Base-by-base conservation (phyloP, 2,113 vertebrate species). In the Rhizomys pruinosus region DNA sequence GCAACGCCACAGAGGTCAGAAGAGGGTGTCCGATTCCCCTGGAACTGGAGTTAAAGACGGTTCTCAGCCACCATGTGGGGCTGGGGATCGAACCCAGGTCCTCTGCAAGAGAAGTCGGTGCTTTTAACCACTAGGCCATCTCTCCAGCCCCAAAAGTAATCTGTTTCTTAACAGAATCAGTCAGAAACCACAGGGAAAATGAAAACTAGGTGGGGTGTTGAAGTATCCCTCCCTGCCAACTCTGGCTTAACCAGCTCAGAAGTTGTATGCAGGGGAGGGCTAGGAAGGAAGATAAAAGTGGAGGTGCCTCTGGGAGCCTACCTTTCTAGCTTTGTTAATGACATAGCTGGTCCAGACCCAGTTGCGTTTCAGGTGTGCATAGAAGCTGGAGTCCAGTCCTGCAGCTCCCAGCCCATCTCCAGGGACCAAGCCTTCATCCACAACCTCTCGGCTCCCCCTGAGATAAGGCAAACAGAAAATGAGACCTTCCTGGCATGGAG, bases 271-370 rank as follows among this genome's bases (percentile, higher is more conserved):
- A 5, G 72, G 74, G 16, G 44, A 72, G 66, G 39, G 6, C 59
- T 12, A 34, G 25, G 2, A 69, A 7, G 59, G 5, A 7, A 39
- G 22, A 7, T 15, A 25, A 68, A 11, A 37, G 47, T n/a, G 12
- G 52, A n/a, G 3, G 0, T 2, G 29, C 57, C 80, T 2, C 0
- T 5, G 0, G 25, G 47, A 25, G 34, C 91, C 84, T 86, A 99
- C 99, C 96, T 97, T 98, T 93, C 95, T 98, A 39, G 96, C 92
- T 64, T 98, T 96, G 90, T 97, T 98, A 29, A 99, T 98, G 20
- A 99, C 98, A 72, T 99, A 99, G 96, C 98, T 99, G 79, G 99
- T 99, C 99, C 99, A 99, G 89, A 99, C 97, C 99, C 99, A 99
- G 86, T 99, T 99, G 47, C 99, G 99, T 96, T 99, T 99, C 13